Base-by-base conservation (phyloP, 2,797 vertebrate species). In the Adrianichthys oophorus region DNA sequence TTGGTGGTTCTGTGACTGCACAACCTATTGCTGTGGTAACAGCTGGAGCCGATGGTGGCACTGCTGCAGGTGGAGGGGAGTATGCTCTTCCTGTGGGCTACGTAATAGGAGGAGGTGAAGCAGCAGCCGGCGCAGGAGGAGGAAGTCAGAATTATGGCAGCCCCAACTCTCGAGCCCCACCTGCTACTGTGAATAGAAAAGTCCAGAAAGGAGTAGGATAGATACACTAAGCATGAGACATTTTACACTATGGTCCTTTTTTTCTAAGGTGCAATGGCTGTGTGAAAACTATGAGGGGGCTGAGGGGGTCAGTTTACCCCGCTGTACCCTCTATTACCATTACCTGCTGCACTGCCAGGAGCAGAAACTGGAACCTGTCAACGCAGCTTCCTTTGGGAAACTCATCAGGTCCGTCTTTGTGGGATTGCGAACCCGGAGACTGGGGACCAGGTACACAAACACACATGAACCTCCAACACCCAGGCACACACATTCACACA, bases 311-410 rank as follows among this genome's bases (percentile, higher is more conserved):
- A 96, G 95, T 68, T 89, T 98, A 48, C 96, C 96, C 0, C 93
- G 96, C 70, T 95, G 93, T 87, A 96, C 95, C 45, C 94, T 98
- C 12, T 98, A 97, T 88, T 96, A 95, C 88, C 96, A 98, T 83
- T 98, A 97, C 80, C 87, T 98, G 78, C 90, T 96, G 74, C 96
- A 98, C 88, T 96, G 95, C 80, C 95, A 96, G 87, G 94, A 96
- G 72, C 94, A 95, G 83, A 96, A 97, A 76, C 90, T 96, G 55
- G 95, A 98, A 63, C 95, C 95, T 0, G 95, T 98, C 23, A 98
- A 98, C 1, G 96, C 96, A 0, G 96, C 96, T 15, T 96, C 95
- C 53, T 98, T 98, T 1, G 96, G 96, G 51, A 97, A 98, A 72
- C 94, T 98, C 70, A 98, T 98, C 86, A 91, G 96, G 74, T 97